A percentile compares a stretch with the other conserved stretches of the same genome.
These are phyloP conservation scores for Prenolepis imparis DNA, from an alignment of 2,888 invertebrate genomes.

Conservation along the genomic window DNA sequence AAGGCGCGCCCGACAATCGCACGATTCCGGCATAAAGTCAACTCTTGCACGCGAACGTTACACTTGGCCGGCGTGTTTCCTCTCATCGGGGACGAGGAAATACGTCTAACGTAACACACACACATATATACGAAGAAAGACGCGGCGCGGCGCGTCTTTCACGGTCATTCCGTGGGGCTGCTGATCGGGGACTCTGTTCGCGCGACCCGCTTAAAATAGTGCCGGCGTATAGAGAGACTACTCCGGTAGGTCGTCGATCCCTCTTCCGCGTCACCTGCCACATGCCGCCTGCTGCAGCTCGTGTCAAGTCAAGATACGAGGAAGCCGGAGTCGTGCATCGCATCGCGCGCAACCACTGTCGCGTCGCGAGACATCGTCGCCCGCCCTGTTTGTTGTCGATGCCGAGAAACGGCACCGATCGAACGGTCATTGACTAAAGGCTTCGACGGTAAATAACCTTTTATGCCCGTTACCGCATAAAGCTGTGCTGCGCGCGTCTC, in stretches of 20 bases:
- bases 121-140: slow-evolving; percentile 45
- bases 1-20: slow-evolving; percentile 20
- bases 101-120: slow-evolving; percentile 63
- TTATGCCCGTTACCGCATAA: slow-evolving; percentile 23
- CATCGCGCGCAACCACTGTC: slow-evolving; percentile 44
- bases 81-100: slow-evolving; percentile 36
- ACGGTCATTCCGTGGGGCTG: slow-evolving; percentile 66
- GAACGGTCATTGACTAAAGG: slow-evolving; percentile 57
- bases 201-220: slow-evolving; percentile 75
- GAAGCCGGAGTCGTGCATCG: slow-evolving; percentile 28
- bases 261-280: slow-evolving; percentile 79
- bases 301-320: slow-evolving; percentile 57
- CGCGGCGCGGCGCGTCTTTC: slow-evolving; percentile 62
- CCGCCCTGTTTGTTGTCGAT: slow-evolving; percentile 33
- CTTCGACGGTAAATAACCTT: slow-evolving; percentile 55
- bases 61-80: slow-evolving; percentile 47
- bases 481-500: neutral
- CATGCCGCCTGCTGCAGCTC: slow-evolving; percentile 61
- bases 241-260: slow-evolving; percentile 78
- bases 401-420: slow-evolving; percentile 55
- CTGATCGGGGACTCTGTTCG: slow-evolving; percentile 66
- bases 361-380: slow-evolving; percentile 24
- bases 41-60: slow-evolving; percentile 54
- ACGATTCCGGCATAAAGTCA: slow-evolving; percentile 7
- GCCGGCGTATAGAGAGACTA: slow-evolving; percentile 63